Percentiles rank a stretch among this genome's conserved stretches.
phyloP scores from a whole-genome alignment of 1,140 invertebrate species.

The Tetraneura akinire region DNA sequence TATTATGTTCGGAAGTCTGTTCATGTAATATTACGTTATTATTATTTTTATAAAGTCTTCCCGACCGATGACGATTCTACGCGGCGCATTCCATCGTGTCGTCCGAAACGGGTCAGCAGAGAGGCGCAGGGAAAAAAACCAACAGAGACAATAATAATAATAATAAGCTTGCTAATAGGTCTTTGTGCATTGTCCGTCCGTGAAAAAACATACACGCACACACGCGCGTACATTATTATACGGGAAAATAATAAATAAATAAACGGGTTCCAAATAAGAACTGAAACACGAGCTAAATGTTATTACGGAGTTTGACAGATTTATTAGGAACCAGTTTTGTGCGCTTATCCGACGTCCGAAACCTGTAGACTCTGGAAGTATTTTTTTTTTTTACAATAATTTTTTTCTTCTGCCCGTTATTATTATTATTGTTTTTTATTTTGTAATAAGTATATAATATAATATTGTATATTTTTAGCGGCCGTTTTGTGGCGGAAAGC shows the following conservation, averaged over 20 bases:
- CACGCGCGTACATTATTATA: background rate
- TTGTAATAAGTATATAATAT: background rate
- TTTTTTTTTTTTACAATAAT: too few relatives aligned
- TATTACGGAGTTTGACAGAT: slow-evolving; percentile 49
- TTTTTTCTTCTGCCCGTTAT: background rate
- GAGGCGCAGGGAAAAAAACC: slow-evolving; percentile 18
- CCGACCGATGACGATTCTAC: background rate
- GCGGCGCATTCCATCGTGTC: slow-evolving; percentile 30
- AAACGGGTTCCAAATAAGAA: slow-evolving; percentile 50
- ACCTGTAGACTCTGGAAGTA: slow-evolving; percentile 19
- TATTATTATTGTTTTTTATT: slow-evolving; percentile 12
- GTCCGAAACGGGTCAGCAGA: slow-evolving; percentile 14
- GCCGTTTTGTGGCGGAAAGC: slow-evolving; percentile 44
- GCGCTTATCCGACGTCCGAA: slow-evolving; percentile 44
- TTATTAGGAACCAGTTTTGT: slow-evolving; percentile 50
- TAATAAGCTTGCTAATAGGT: slow-evolving; percentile 51
- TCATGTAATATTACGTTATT: background rate
- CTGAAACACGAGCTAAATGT: slow-evolving; percentile 46
- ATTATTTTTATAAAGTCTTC: slow-evolving; percentile 39
- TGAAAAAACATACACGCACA: slow-evolving; percentile 37
- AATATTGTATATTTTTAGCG: slow-evolving; percentile 17
- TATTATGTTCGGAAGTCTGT: slow-evolving; percentile 29
- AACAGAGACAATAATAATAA: slow-evolving; percentile 36
- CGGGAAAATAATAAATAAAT: slow-evolving; percentile 47
- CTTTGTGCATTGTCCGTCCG: slow-evolving; percentile 46